phyloP scores from a whole-genome alignment of 92 coral and sea anemone genomes.

The Heliopora coerulea region DNA sequence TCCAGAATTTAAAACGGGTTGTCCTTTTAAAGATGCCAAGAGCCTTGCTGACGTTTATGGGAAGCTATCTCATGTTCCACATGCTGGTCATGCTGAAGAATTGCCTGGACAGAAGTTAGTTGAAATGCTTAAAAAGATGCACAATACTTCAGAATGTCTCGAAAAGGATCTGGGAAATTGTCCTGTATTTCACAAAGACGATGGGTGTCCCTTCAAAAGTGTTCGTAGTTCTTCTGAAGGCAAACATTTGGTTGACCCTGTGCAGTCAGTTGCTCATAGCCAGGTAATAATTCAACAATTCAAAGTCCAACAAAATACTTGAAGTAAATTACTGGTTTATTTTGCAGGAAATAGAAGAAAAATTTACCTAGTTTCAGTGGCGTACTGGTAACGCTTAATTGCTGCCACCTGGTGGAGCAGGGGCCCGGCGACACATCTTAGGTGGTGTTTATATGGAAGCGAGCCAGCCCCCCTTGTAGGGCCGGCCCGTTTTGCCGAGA shows the following conservation, averaged over 20 bases:
- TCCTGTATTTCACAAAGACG: conserved; percentile 82
- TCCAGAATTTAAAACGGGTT: conserved; percentile 84
- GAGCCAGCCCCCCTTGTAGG: too few relatives aligned
- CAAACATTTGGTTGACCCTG: conserved; percentile 79
- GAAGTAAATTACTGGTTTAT: too few relatives aligned
- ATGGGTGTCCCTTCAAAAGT: conserved; percentile 94
- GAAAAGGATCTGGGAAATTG: conserved; percentile 86
- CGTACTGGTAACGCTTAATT: too few relatives aligned
- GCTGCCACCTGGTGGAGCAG: too few relatives aligned
- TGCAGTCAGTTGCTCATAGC: conserved; percentile 46
- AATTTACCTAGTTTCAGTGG: too few relatives aligned
- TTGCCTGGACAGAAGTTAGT: conserved; percentile 74
- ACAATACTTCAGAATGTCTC: conserved; percentile 67
- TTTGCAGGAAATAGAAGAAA: too few relatives aligned
- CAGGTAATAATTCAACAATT: background rate
- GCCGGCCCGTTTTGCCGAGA: too few relatives aligned
- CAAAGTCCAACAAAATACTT: too few relatives aligned
- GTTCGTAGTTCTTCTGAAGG: conserved; percentile 87
- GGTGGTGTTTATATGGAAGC: too few relatives aligned
- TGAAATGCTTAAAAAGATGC: conserved; percentile 72
- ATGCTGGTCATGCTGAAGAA: conserved; percentile 61
- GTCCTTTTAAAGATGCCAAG: conserved; percentile 84
- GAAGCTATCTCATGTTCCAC: conserved; percentile 73
- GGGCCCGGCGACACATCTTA: too few relatives aligned
- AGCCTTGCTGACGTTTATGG: conserved; percentile 70